Base-by-base conservation (phyloP, 2,113 vertebrate species). In the Aplodontia rufa region DNA sequence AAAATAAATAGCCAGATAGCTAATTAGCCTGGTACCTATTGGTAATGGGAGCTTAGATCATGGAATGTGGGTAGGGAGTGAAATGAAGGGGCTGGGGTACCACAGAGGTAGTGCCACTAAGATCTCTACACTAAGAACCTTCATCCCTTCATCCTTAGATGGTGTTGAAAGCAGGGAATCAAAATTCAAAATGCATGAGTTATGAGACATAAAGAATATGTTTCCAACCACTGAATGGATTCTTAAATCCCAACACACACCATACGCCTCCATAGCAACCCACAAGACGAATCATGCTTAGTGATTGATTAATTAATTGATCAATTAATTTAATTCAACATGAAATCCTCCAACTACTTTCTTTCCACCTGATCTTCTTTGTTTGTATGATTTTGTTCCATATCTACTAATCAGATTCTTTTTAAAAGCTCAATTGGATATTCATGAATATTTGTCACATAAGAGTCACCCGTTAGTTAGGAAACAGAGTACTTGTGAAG, bases 1-100 rank as follows among this genome's bases (percentile, higher is more conserved):
- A 80, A 95, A 93, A 96, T 66, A 81, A 87, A 72, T n/a, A 90
- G 49, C 49, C 74, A 88, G 69, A 89, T 66, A 28, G 80, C 24
- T 53, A 37, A 92, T n/a, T 75, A 81, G 19, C 35, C 51, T 60
- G 30, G 53, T 92, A 83, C 55, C 58, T 78, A 32, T 55, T 87
- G 84, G 30, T 40, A 66, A 2, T 93, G 53, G 68, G 72, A 72
- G 71, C 58, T 79, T 12, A 64, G 72, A 76, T 60, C 62, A 90
- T 68, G n/a, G 28, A 84, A 28, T 40, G 8, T 92, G 45, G 35
- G 28, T 35, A 75, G 30, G 26, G 19, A 30, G 40, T 60, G n/a
- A 87, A 90, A 66, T 26, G 42, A 83, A 82, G 55, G 60, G 32
- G 7, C 3, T 1, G 12, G 26, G 19, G 22, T 76, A 55, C 60